Percentiles rank a stretch among this genome's conserved stretches.
Evolutionary conservation across 2,888 invertebrate species (phyloP).

Genomic region (Watsonalla binaria): DNA sequence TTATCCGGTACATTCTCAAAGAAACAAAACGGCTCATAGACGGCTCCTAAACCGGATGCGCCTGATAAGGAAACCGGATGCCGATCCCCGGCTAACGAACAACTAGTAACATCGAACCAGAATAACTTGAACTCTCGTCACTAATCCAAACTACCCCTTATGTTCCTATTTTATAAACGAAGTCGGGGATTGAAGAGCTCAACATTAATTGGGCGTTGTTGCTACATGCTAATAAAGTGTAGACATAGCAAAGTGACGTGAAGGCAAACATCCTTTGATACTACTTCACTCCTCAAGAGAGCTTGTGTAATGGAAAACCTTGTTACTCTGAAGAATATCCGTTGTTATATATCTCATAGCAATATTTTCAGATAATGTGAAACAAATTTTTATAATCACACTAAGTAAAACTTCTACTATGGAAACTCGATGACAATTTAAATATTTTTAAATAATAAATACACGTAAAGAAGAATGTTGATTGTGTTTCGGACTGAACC

Average conservation of each 20-base stretch:
- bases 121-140: constrained; percentile 24
- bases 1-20: constrained; percentile 52
- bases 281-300: constrained; percentile 38
- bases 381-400: too few species aligned
- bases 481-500: too few species aligned
- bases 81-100: constrained; percentile 61
- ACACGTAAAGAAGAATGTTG: too few species aligned
- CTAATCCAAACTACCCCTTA: constrained; percentile 13
- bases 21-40: constrained; percentile 45
- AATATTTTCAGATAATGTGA: too few species aligned
- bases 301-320: constrained; percentile 33
- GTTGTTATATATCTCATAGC: too few species aligned
- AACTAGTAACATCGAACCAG: constrained; percentile 47
- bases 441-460: too few species aligned
- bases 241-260: constrained; percentile 44
- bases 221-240: constrained; percentile 48
- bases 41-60: constrained; percentile 47
- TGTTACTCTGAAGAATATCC: constrained; percentile 22
- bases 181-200: constrained; percentile 22
- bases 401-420: too few species aligned
- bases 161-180: constrained; percentile 8
- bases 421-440: too few species aligned
- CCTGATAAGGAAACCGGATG: constrained; percentile 67
- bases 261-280: constrained; percentile 51
- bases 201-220: constrained; percentile 22